Base-by-base conservation (phyloP, 2,797 vertebrate genomes). In the Ibycter americanus region DNA sequence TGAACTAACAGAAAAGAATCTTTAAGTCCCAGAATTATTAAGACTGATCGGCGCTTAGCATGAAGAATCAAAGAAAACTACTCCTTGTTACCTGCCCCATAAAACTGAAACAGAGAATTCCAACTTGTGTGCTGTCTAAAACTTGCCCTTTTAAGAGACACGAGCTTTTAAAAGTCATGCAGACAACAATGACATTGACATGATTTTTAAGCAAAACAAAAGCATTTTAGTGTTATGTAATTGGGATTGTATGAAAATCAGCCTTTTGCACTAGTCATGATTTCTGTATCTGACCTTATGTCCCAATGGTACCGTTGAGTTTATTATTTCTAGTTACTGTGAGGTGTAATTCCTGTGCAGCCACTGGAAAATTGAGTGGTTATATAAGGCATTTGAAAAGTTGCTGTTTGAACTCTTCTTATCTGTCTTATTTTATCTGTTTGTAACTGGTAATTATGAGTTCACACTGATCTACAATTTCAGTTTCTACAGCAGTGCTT, bases 371-470 rank as follows among this genome's bases (percentile, higher is more conserved):
- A 95, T 90, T 80, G 56, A 68, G 46, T 67, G 72, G 58, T 95
- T 96, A 92, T 36, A 19, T 78, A 95, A 95, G 61, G 42, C 25
- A 76, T 49, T 79, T 4, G 27, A 83, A 95, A 90, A 95, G 42
- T 56, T 91, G 12, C 65, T 72, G 14, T 93, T 88, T 86, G 76
- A 93, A 88, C 89, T 94, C 34, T 86, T 91, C 42, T 34, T 78
- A 36, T 91, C 89, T 86, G 72, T 89, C 93, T 91, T 71, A 81
- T 78, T 95, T 61, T 87, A 81, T 89, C 82, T 93, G 42, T 84
- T 89, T 89, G 38, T 40, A 96, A 90, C 85, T 59, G 62, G 54
- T 79, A 95, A 96, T 95, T 96, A 95, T 81, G 49, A 83, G 65
- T 90, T 91, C 91, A 81, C 0, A 0, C 19, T 91, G 65, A 88